Base-by-base conservation (phyloP, 2,113 vertebrate genomes). In the Leucosticte australis region DNA sequence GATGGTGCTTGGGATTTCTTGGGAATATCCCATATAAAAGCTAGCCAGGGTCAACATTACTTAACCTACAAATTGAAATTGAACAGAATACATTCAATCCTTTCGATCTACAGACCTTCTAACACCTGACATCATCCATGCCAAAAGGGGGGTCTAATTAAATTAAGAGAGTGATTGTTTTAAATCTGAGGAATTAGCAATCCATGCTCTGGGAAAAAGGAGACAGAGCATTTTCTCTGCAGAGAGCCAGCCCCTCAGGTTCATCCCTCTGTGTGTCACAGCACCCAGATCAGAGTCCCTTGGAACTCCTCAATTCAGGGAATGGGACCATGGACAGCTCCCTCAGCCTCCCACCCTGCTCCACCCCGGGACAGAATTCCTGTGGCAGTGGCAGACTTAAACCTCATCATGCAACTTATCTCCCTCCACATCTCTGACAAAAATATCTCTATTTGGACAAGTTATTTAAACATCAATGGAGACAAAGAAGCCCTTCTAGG, bases 141-240 rank as follows among this genome's bases (percentile, higher is more conserved):
- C 69, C 95, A 92, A 88, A 78, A 83, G 64, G 5, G 33, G 28
- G 24, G 60, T 21, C 30, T 74, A 92, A 95, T 88, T 83, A 80
- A 88, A 95, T 96, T 63, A 96, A 86, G 71, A 70, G 14, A 85
- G 39, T 26, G 39, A 78, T 55, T 90, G 85, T 42, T 97, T 77
- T 35, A 79, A 65, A 17, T 46, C 60, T 90, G 75, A 85, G 67
- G 42, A 80, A 91, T 77, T 37, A 90, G 47, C 55, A 83, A 92
- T 59, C 63, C 60, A 44, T 52, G 52, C 44, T 23, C 13, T 41
- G 30, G 17, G 60, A 27, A 74, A 30, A 86, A 42, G 63, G 31
- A 71, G 39, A 52, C 1, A 3, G 35, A 91, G 39, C 2, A 6
- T 37, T 71, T 53, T 15, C 24, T 6, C 27, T 3, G 2, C 60